Evolutionary conservation across 2,113 vertebrate genomes (phyloP).

Genomic region (Himantopus leucocephalus): DNA sequence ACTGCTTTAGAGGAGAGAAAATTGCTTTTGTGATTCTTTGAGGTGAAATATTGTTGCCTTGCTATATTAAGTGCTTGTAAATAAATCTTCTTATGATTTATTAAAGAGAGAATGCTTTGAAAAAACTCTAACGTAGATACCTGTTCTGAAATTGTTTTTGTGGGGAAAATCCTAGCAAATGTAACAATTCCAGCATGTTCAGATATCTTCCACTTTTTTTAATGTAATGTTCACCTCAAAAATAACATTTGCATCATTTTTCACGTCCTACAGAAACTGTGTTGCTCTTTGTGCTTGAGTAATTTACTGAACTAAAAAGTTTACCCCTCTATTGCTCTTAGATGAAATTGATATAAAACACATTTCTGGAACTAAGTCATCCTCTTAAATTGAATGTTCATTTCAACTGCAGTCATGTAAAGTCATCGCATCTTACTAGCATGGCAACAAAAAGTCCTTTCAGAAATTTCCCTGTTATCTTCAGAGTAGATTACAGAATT

Average conservation of each 20-base stretch:
- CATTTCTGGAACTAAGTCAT: neutral
- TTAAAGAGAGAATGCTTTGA: neutral
- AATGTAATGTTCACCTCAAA: neutral
- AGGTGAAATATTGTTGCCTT: neutral
- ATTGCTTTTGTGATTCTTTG: neutral
- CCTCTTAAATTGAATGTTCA: neutral
- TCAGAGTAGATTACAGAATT: neutral
- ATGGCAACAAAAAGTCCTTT: neutral
- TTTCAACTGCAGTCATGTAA: neutral
- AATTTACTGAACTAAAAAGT: neutral
- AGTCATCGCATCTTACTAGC: neutral
- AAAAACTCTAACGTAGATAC: neutral
- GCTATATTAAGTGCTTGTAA: neutral
- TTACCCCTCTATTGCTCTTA: neutral
- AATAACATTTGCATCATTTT: constrained; percentile 1
- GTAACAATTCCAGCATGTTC: neutral
- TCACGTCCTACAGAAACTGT: neutral
- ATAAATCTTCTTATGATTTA: neutral
- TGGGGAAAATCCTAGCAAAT: neutral
- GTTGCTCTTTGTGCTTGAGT: neutral
- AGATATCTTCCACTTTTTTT: neutral
- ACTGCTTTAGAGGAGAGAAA: neutral
- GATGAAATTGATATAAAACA: neutral
- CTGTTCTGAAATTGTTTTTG: neutral
- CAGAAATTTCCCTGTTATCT: neutral